Percentiles rank a stretch among this genome's conserved stretches.
Conservation (phyloP, 2,797 vertebrate genomes). For the Danionella dracula region DNA sequence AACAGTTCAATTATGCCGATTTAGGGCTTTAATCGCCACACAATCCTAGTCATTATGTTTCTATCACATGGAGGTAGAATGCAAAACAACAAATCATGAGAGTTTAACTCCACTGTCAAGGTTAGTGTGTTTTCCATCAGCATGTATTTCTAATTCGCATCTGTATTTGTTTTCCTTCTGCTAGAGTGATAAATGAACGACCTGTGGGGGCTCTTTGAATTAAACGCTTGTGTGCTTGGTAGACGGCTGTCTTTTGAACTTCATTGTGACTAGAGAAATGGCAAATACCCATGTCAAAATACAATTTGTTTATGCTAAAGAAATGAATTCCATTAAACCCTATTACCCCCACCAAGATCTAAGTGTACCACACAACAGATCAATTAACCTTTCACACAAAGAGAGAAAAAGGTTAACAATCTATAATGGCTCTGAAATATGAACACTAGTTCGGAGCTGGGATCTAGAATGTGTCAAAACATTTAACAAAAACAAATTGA, state of each 20-base stretch:
- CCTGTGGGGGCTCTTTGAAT: slow-evolving; percentile 7
- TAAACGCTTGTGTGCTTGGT: background rate
- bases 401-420: slow-evolving; percentile 38
- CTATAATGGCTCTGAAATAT: slow-evolving; percentile 27
- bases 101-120: background rate
- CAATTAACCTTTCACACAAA: slow-evolving; percentile 41
- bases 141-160: slow-evolving; percentile 10
- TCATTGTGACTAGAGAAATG: slow-evolving; percentile 23
- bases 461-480: background rate
- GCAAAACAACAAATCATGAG: background rate
- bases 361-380: slow-evolving; percentile 25
- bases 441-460: slow-evolving; percentile 26
- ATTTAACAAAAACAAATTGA: no score
- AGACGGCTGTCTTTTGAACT: background rate
- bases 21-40: background rate
- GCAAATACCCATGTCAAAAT: slow-evolving; percentile 29
- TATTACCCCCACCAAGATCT: slow-evolving; percentile 24
- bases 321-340: slow-evolving; percentile 35
- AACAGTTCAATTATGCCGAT: slow-evolving; percentile 2
- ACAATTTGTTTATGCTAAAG: slow-evolving; percentile 40
- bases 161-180: slow-evolving; percentile 23
- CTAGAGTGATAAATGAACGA: slow-evolving; percentile 14
- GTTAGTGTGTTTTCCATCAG: background rate
- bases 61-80: background rate
- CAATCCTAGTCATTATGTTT: slow-evolving; percentile 24